Conservation (phyloP, 2,888 invertebrate genomes). For the Protophormia terraenovae region DNA sequence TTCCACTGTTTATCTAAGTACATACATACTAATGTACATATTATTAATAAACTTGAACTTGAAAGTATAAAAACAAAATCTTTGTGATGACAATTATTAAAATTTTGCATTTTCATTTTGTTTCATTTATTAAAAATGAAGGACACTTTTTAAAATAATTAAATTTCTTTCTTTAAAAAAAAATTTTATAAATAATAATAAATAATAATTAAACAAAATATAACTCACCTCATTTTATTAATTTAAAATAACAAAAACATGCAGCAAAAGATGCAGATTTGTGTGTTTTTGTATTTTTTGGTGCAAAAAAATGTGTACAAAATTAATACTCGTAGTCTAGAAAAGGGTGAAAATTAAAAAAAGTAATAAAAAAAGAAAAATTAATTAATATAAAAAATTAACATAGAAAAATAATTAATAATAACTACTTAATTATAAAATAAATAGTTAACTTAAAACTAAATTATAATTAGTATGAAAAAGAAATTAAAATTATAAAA, state of each 20-base stretch:
- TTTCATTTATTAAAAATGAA: slow-evolving; percentile 24
- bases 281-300: background rate
- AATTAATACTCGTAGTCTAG: background rate
- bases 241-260: slow-evolving; percentile 46
- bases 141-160: background rate
- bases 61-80: background rate
- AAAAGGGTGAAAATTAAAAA: slow-evolving; percentile 24
- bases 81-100: background rate
- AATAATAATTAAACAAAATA: background rate
- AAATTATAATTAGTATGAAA: too few relatives aligned
- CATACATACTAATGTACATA: too few relatives aligned
- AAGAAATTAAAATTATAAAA: too few relatives aligned
- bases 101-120: background rate
- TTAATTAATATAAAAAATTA: background rate
- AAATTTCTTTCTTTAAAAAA: background rate
- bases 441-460: too few relatives aligned
- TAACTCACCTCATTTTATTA: slow-evolving; percentile 57
- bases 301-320: background rate
- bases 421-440: too few relatives aligned
- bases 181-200: background rate
- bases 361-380: background rate
- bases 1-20: background rate
- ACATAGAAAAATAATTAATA: background rate
- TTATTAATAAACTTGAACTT: slow-evolving; percentile 18
- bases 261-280: slow-evolving; percentile 15